Evolutionary conservation across 2,888 invertebrate genomes (phyloP), one percentile per base, ranked within the genome.

Genomic region (Ennomos quercinarius): DNA sequence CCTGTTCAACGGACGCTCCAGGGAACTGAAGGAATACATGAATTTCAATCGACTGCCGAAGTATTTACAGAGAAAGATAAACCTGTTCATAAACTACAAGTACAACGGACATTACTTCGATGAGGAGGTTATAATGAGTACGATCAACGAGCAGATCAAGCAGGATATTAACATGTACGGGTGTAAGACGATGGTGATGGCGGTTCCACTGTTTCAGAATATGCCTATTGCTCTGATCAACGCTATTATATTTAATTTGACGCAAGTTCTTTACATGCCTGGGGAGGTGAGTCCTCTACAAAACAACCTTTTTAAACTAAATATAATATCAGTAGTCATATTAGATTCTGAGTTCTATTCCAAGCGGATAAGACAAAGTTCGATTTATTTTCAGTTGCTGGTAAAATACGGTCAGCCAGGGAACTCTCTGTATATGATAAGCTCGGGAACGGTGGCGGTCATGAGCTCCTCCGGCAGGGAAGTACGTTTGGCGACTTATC

Each of bases 371-470:
- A 38, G 41, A 41, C 6, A 4, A 17, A 39, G 10, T 9, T 39
- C 36, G 1, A 4, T 57, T 13, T 48, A 8, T 10, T 77, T 78
- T 41, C 71, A 95, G 83, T 80, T 89, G 0, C 91, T 95, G 39
- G 86, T 94, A 0, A 93, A 91, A 68, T 89, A 90, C 9, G 93
- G 93, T 0, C 81, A 86, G 8, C 79, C 84, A 0, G 94, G 94
- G 0, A 89, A 93, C 10, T 91, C 91, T 44, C 93, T 95, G 89
- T 94, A 92, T 70, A 93, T 95, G 71, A 86, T 95, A 47, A 90
- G 93, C 5, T 90, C 89, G 45, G 95, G 95, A 9, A 94, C 94
- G 0, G 94, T 95, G 0, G 92, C 93, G 1, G 91, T 95, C 2
- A 81, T 90, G 48, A 93, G 93, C n/a, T 84, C 91, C 0, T 84